Base-by-base conservation (phyloP, 1,140 invertebrate species). In the Daktulosphaira vitifoliae region DNA sequence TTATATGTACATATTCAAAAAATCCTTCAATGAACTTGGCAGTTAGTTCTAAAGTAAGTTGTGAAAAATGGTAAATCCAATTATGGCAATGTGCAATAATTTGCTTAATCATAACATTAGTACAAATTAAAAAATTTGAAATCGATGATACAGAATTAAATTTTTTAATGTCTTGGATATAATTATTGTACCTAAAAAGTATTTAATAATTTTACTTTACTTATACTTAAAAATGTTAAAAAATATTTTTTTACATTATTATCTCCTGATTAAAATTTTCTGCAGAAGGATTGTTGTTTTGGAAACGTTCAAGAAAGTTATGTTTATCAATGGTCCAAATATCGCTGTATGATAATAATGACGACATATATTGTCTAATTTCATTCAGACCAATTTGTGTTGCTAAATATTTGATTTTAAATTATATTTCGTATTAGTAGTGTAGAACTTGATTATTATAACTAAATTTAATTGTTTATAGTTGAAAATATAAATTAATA, bases 41-140 rank as follows among this genome's bases (percentile, higher is more conserved):
- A 1, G 42, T 48, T 9, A 44, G 6, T 1, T 13, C 16, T 9
- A 62, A n/a, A 6, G 46, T 38, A 3, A 33, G 1, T 8, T 20
- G 16, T 3, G 56, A 62, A 48, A 48, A 62, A 48, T 33, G 20
- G 1, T 3, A 29, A 20, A 48, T 48, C 56, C 56, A 62, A 15
- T 46, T 11, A 18, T 46, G 39, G 15, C 56, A 62, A 25, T 62
- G 56, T 33, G 11, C 9, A 15, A 46, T 1, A 3, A 62, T 20
- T 48, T 62, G 42, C 16, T n/a, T 20, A 4, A 16, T 46, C 15
- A 62, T 20, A 33, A 13, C 6, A 5, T 8, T n/a, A 16, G 20
- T 48, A 2, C 8, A 11, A 5, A 62, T 22, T 9, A 62, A 13
- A 9, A 5, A 9, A n/a, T 16, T 18, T 20, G 56, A 18, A 5